Evolutionary conservation across 2,113 vertebrate genomes (phyloP).

Genomic region (Tor tambroides): DNA sequence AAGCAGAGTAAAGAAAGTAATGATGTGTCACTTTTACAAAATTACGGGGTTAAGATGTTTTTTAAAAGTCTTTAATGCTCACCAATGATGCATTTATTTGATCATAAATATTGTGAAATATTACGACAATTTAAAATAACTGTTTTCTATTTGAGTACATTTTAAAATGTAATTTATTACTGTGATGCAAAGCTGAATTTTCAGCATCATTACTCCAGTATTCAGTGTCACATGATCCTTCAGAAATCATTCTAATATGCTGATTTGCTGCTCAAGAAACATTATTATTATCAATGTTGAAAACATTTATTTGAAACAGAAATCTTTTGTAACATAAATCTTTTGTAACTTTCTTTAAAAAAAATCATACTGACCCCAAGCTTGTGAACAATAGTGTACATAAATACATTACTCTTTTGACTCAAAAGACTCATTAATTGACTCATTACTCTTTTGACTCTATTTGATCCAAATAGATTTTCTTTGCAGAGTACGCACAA

Average conservation of each 20-base stretch:
- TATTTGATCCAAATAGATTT: slow-evolving; percentile 80
- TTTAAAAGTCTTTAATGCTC: background rate
- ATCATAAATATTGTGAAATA: background rate
- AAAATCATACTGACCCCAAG: no score
- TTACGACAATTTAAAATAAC: background rate
- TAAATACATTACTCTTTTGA: slow-evolving; percentile 69
- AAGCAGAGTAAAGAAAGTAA: no score
- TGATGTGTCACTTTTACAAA: no score
- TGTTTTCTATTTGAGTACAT: no score
- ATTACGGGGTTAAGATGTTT: background rate
- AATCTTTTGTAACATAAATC: background rate
- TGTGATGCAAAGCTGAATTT: background rate
- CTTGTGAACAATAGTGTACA: background rate
- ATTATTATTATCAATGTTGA: no score
- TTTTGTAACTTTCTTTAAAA: background rate
- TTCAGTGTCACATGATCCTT: no score
- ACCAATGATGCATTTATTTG: no score
- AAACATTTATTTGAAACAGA: background rate
- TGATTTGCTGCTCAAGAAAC: no score
- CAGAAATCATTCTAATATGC: no score
- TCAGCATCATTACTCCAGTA: background rate
- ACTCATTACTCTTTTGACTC: no score
- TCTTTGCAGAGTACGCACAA: slow-evolving; percentile 82
- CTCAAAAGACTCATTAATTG: no score
- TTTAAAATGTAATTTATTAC: no score